Evolutionary conservation across 1,140 invertebrate species (phyloP).

Genomic region (Drosophila triauraria): DNA sequence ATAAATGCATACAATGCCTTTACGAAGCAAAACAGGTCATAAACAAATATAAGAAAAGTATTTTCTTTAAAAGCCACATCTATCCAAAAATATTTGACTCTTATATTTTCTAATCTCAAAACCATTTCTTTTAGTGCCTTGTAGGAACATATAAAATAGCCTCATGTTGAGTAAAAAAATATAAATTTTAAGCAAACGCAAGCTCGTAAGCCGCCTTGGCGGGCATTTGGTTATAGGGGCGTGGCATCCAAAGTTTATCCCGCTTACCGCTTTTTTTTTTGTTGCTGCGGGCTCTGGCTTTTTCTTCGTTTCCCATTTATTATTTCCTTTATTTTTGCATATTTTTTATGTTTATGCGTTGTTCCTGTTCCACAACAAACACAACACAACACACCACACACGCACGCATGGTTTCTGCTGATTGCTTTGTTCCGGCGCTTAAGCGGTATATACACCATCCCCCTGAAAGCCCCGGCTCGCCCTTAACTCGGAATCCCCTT

Average conservation of each 20-base stretch:
- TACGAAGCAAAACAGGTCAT: no score
- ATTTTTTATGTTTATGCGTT: slow-evolving; percentile 57
- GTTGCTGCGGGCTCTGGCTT: slow-evolving; percentile 5
- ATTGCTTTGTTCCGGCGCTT: slow-evolving; percentile 81
- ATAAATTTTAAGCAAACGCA: slow-evolving; percentile 40
- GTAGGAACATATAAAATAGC: slow-evolving; percentile 13
- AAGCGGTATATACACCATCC: slow-evolving; percentile 43
- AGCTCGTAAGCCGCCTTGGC: slow-evolving; percentile 36
- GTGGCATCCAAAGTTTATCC: slow-evolving; percentile 47
- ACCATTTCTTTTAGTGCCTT: not conserved
- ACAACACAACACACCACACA: slow-evolving; percentile 17
- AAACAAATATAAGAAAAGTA: no score
- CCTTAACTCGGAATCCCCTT: slow-evolving; percentile 13
- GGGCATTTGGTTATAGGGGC: slow-evolving; percentile 36
- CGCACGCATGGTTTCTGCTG: slow-evolving; percentile 64
- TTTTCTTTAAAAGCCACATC: no score
- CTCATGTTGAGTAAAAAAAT: slow-evolving; percentile 7
- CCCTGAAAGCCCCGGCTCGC: slow-evolving; percentile 11
- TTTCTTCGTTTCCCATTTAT: slow-evolving; percentile 30
- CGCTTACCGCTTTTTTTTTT: slow-evolving; percentile 11
- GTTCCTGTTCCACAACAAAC: slow-evolving; percentile 6
- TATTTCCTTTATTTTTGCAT: slow-evolving; percentile 54
- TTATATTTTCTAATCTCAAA: not conserved
- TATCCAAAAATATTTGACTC: no score
- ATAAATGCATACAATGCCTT: not conserved